Base-by-base conservation (phyloP, 1,140 invertebrate genomes). In the Metaphire vulgaris region DNA sequence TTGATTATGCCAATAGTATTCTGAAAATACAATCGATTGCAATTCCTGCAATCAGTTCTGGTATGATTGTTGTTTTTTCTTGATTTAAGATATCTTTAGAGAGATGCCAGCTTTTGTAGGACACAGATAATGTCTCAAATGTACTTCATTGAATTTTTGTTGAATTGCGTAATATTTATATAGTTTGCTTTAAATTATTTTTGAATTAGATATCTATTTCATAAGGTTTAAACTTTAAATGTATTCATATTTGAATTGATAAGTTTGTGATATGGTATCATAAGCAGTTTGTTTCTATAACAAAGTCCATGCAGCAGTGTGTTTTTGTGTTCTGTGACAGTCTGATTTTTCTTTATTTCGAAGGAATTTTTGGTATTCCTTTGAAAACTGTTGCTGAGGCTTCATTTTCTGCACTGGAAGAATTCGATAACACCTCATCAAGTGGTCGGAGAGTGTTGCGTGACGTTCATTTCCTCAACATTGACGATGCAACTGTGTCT, bases 11-110 rank as follows among this genome's bases (percentile, higher is more conserved):
- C n/a, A 64, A 79, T 31, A 78, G 81, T 16, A 81, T 75, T 70
- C 65, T 81, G 12, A 73, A 64, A 33, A 31, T 80, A 2, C 34
- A 75, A n/a, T 80, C 81, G 2, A 28, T 83, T 16, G 78, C 81
- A 29, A 73, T 83, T 33, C 82, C 82, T 1, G 81, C 80, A 64
- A 83, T 83, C 26, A 83, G 82, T 67, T 79, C 82, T 80, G 81
- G 81, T 81, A 79, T 33, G 66, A 75, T 56, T 21, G 6, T 56
- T 12, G n/a, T n/a, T 21, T 12, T 56, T 56, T 56, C 41, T 56
- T 56, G 21, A 56, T 56, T 56, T 12, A 6, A 6, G 21, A 56
- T 21, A 56, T 6, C 21, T 56, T 56, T 56, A 21, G 6, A 21
- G 6, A 56, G 21, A 21, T 12, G 21, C 6, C 21, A 12, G 21